These are phyloP conservation scores for Chunga burmeisteri DNA, from an alignment of 2,113 vertebrate genomes.

Conservation along the genomic window DNA sequence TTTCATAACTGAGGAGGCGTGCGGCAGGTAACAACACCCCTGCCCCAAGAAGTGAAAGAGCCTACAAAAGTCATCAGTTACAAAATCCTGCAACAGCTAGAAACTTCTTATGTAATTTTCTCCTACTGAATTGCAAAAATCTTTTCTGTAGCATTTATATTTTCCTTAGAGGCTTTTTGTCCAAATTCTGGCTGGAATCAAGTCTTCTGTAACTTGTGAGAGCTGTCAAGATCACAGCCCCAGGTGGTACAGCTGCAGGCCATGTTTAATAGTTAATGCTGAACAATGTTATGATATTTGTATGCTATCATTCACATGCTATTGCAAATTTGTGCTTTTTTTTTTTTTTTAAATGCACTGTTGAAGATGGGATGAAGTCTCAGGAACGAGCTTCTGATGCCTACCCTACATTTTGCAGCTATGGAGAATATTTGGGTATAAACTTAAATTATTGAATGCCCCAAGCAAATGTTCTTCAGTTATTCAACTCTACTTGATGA, in stretches of 20 bases:
- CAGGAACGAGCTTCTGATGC: background rate
- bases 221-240: conserved; percentile 45
- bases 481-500: background rate
- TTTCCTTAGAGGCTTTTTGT: conserved; percentile 23
- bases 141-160: background rate
- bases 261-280: conserved; percentile 64
- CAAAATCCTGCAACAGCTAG: background rate
- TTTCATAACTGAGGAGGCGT: background rate
- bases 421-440: background rate
- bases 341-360: background rate
- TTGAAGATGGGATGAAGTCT: background rate
- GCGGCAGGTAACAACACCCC: background rate
- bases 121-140: background rate
- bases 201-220: conserved; percentile 24
- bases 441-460: background rate
- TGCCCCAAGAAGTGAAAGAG: background rate
- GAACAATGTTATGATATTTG: conserved; percentile 42
- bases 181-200: background rate
- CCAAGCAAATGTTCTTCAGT: background rate
- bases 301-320: conserved; percentile 15
- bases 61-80: background rate
- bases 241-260: conserved; percentile 52
- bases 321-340: background rate
- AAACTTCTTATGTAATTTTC: background rate
- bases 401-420: background rate